Evolutionary conservation across 2,797 vertebrate species (phyloP).

Genomic region (Agapornis canus): DNA sequence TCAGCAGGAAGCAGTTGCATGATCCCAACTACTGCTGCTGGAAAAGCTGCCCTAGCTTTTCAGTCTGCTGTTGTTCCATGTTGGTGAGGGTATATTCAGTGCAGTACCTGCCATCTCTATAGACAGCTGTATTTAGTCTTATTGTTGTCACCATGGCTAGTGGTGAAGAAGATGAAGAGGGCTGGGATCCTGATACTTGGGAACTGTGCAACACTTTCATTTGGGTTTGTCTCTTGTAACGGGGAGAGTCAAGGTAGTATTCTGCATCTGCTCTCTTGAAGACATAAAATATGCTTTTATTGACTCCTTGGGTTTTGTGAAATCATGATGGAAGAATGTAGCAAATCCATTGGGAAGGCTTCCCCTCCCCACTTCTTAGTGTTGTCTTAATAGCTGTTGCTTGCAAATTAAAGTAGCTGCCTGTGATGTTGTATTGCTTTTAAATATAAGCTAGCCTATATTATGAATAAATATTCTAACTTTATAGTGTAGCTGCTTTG

Average conservation of each 20-base stretch:
- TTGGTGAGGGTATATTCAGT: background rate
- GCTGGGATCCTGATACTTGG: background rate
- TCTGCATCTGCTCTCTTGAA: background rate
- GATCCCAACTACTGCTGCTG: background rate
- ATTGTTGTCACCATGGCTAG: background rate
- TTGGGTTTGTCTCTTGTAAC: background rate
- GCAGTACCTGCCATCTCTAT: background rate
- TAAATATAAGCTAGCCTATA: background rate
- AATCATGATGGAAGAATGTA: background rate
- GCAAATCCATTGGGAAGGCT: background rate
- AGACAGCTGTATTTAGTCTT: background rate
- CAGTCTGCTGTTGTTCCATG: background rate
- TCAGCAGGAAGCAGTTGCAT: background rate
- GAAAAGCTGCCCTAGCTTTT: background rate
- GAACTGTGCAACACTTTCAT: background rate
- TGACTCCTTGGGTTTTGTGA: background rate
- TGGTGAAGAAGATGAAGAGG: background rate
- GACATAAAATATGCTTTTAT: background rate
- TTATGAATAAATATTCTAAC: background rate
- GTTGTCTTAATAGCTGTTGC: background rate
- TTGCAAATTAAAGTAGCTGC: background rate
- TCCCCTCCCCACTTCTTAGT: background rate
- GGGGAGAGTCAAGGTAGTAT: rapidly evolving
- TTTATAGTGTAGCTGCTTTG: background rate
- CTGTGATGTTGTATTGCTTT: background rate